A percentile compares a stretch with the other conserved stretches of the same genome.
phyloP scores from a whole-genome alignment of 1,140 invertebrate species.

The Scylla paramamosain region DNA sequence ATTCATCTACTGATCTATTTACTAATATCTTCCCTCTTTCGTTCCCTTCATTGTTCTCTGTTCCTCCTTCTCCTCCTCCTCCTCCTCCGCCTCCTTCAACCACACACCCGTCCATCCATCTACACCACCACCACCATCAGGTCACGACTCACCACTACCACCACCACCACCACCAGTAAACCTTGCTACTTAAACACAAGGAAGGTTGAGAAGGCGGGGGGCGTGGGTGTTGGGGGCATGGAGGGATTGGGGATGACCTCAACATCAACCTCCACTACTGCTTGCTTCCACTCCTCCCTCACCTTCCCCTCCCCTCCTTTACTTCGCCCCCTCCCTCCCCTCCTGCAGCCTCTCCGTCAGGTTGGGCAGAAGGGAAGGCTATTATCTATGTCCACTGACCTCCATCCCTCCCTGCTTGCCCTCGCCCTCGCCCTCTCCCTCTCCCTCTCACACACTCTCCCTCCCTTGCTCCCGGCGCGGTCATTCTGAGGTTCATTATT shows the following conservation, averaged over 20 bases:
- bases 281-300: neutral
- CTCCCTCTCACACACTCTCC: no score
- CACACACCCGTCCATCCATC: no score
- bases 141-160: neutral
- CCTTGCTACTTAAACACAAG: neutral
- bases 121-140: neutral
- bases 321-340: neutral
- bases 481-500: constrained; percentile 31
- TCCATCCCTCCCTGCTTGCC: neutral
- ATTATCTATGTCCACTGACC: constrained; percentile 39
- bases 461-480: neutral
- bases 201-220: neutral
- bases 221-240: neutral
- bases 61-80: neutral
- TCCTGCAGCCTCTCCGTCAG: neutral
- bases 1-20: no score
- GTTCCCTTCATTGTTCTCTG: neutral
- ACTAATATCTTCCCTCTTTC: neutral
- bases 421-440: no score
- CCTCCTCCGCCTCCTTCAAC: no score
- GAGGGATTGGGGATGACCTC: neutral
- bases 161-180: neutral
- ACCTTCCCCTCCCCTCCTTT: neutral
- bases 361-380: constrained; percentile 29
- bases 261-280: neutral